These are phyloP conservation scores for Pelochelys cantorii DNA, from an alignment of 2,797 vertebrate species.

Conservation along the genomic window DNA sequence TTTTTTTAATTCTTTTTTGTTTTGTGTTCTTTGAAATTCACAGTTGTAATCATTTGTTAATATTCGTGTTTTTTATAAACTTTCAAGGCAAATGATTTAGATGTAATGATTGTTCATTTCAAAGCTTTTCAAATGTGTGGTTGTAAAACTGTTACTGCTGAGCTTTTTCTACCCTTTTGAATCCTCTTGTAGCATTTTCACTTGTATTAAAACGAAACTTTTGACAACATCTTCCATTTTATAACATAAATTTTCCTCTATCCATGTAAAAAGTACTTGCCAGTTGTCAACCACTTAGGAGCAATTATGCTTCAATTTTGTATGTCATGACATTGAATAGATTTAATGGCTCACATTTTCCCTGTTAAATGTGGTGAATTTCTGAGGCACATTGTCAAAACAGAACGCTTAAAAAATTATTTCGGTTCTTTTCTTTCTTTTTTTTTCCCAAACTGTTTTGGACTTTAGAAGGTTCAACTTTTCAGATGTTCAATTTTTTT, in stretches of 20 bases:
- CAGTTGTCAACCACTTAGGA: slow-evolving; percentile 78
- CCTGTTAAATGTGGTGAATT: slow-evolving; percentile 71
- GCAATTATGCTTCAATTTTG: slow-evolving; percentile 78
- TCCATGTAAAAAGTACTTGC: slow-evolving; percentile 75
- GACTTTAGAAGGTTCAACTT: slow-evolving; percentile 60
- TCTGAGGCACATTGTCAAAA: slow-evolving; percentile 76
- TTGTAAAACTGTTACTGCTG: slow-evolving; percentile 53
- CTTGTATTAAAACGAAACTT: slow-evolving; percentile 71
- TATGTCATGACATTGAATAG: slow-evolving; percentile 81
- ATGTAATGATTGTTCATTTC: slow-evolving; percentile 68
- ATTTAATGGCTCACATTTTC: slow-evolving; percentile 76
- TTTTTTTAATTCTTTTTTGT: slow-evolving; percentile 4
- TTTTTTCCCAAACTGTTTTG: slow-evolving; percentile 46
- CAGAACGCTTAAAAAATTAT: slow-evolving; percentile 68
- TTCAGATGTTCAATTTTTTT: slow-evolving; percentile 44
- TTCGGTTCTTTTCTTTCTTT: slow-evolving; percentile 10
- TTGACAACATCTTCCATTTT: slow-evolving; percentile 78
- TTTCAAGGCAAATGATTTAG: slow-evolving; percentile 65
- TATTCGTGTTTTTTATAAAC: slow-evolving; percentile 54
- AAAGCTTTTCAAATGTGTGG: slow-evolving; percentile 69
- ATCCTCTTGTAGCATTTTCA: slow-evolving; percentile 58
- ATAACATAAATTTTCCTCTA: slow-evolving; percentile 73
- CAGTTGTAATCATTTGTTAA: slow-evolving; percentile 49
- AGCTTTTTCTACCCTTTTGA: slow-evolving; percentile 52
- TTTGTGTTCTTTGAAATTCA: slow-evolving; percentile 7